Conservation (phyloP, 2,888 invertebrate genomes). For the Metopia argyrocephala region DNA sequence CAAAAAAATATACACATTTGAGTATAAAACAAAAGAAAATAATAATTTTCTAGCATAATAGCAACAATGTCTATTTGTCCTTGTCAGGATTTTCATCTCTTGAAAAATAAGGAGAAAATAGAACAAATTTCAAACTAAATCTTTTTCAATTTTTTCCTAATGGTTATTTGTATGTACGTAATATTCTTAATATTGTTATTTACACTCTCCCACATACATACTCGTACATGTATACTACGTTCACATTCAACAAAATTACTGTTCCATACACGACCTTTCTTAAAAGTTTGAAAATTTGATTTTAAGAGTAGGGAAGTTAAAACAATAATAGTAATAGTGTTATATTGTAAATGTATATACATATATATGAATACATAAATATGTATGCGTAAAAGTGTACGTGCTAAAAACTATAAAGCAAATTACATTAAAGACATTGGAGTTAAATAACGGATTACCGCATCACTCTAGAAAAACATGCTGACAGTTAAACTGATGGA, state of each 20-base stretch:
- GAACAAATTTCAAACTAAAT: not conserved
- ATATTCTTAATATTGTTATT: not conserved
- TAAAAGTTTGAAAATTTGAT: not conserved
- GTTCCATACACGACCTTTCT: too few species aligned
- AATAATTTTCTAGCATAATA: constrained; percentile 24
- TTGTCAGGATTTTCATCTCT: constrained; percentile 30
- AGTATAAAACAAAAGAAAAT: constrained; percentile 2
- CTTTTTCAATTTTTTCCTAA: not conserved
- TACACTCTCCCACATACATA: not conserved
- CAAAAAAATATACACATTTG: not conserved
- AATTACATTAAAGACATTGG: constrained; percentile 64
- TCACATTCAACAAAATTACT: not conserved
- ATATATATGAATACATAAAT: not conserved
- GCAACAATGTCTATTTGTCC: constrained; percentile 41
- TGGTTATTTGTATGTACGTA: not conserved
- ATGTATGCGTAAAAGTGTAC: not conserved
- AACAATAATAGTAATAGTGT: not conserved
- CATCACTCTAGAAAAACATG: constrained; percentile 60
- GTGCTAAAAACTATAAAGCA: constrained; percentile 36
- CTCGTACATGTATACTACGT: not conserved
- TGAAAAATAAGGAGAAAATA: not conserved
- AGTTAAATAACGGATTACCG: constrained; percentile 67
- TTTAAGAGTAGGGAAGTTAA: not conserved
- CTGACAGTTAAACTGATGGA: constrained; percentile 60
- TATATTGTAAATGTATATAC: not conserved